Percentiles rank a stretch among this genome's conserved stretches.
Evolutionary conservation across 2,113 vertebrate species (phyloP).

Genomic region (Halcyon malimbica): DNA sequence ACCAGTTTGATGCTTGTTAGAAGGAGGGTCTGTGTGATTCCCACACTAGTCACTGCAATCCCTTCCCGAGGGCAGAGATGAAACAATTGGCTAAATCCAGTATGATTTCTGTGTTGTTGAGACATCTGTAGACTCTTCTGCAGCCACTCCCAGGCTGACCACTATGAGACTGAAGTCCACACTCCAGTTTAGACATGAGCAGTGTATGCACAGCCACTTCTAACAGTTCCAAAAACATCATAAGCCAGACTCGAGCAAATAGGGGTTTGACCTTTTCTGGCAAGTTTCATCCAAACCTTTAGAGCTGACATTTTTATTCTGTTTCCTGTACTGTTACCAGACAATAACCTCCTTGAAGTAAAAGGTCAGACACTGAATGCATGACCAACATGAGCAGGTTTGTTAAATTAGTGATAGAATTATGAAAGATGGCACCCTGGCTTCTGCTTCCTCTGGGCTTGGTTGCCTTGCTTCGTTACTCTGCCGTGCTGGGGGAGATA

Average conservation of each 20-base stretch:
- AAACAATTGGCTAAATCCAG: not conserved
- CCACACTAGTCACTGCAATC: not conserved
- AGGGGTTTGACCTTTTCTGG: not conserved
- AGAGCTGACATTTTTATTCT: not conserved
- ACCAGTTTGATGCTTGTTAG: not conserved
- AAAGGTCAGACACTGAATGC: not conserved
- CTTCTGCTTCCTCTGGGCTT: not conserved
- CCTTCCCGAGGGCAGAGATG: not conserved
- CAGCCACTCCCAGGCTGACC: not conserved
- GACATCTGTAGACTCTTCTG: not conserved
- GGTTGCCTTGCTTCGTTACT: not conserved
- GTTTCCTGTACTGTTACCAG: not conserved
- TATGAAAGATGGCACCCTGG: not conserved
- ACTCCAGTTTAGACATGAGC: not conserved
- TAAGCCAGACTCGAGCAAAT: not conserved
- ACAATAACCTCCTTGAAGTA: not conserved
- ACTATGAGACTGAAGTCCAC: not conserved
- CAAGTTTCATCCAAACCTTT: not conserved
- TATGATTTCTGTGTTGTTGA: not conserved
- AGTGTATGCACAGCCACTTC: not conserved
- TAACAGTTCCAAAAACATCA: not conserved
- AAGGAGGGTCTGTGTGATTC: not conserved
- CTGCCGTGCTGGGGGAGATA: not conserved
- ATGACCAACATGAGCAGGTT: not conserved
- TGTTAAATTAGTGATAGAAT: not conserved